These are phyloP conservation scores for Vespertilio murinus DNA, from an alignment of 2,797 vertebrate species.

Conservation along the genomic window DNA sequence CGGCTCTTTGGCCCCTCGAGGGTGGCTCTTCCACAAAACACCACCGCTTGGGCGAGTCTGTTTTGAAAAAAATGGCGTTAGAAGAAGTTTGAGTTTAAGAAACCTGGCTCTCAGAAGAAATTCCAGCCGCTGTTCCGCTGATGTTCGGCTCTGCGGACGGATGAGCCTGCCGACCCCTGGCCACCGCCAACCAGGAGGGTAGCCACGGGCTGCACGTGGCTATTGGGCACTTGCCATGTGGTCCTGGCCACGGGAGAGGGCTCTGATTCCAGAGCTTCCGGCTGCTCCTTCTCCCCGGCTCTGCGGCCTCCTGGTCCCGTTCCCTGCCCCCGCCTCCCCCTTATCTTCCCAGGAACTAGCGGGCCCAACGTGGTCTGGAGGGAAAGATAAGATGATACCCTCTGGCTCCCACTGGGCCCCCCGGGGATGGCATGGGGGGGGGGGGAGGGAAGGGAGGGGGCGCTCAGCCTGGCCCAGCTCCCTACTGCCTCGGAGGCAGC, in stretches of 20 bases:
- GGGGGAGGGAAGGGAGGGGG: not conserved
- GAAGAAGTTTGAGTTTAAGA: too few relatives aligned
- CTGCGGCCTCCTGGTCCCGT: not conserved
- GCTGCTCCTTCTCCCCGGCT: not conserved
- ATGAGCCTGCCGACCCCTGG: too few relatives aligned
- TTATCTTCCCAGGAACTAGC: not conserved
- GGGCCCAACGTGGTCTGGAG: not conserved
- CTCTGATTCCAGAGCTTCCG: not conserved
- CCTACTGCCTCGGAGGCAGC: not conserved
- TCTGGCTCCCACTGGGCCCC: not conserved
- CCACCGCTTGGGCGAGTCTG: too few relatives aligned
- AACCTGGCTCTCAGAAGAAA: too few relatives aligned
- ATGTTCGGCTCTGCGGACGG: too few relatives aligned
- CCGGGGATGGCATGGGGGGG: too few relatives aligned
- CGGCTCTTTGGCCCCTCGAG: too few relatives aligned
- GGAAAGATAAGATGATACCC: not conserved
- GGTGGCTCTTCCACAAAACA: too few relatives aligned
- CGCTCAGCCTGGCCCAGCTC: not conserved
- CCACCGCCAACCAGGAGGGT: rapidly evolving
- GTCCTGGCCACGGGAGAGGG: not conserved
- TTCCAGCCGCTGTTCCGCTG: too few relatives aligned
- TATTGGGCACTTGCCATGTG: not conserved
- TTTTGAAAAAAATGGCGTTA: too few relatives aligned
- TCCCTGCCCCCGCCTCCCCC: not conserved
- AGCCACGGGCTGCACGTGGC: not conserved